These are phyloP conservation scores for Hippopotamus amphibius DNA, from an alignment of 2,113 vertebrate species.

Conservation along the genomic window DNA sequence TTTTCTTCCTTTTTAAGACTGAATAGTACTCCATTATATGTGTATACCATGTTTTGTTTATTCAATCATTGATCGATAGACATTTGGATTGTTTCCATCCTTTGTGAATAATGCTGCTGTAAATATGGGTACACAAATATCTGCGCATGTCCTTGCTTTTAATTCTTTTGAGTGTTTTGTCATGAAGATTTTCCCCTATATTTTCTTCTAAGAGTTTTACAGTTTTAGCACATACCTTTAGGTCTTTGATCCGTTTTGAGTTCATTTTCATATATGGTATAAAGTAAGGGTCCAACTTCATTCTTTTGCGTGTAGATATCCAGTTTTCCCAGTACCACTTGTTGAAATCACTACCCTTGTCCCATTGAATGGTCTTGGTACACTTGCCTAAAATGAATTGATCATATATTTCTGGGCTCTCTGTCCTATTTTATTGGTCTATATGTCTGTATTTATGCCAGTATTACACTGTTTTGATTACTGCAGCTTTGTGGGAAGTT, in stretches of 20 bases:
- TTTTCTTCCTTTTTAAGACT: background rate
- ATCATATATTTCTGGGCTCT: background rate
- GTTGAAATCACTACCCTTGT: background rate
- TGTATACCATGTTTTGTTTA: background rate
- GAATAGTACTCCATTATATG: background rate
- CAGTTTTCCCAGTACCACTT: background rate
- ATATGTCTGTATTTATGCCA: background rate
- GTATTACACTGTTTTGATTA: background rate
- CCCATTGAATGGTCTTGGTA: background rate
- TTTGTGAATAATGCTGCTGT: background rate
- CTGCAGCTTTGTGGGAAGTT: background rate
- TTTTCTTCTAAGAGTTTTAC: background rate
- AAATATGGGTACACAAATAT: background rate
- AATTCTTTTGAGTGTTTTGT: background rate
- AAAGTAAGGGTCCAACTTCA: background rate
- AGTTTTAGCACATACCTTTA: background rate
- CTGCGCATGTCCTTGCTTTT: background rate
- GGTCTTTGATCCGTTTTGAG: background rate
- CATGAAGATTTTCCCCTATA: background rate
- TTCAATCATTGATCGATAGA: no score
- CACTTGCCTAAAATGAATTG: background rate
- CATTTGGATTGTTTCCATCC: no score
- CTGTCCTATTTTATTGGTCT: background rate
- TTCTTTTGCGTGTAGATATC: background rate
- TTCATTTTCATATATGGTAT: slow-evolving; percentile 2